Conservation (phyloP, 2,113 vertebrate genomes). For the Gallinago media region DNA sequence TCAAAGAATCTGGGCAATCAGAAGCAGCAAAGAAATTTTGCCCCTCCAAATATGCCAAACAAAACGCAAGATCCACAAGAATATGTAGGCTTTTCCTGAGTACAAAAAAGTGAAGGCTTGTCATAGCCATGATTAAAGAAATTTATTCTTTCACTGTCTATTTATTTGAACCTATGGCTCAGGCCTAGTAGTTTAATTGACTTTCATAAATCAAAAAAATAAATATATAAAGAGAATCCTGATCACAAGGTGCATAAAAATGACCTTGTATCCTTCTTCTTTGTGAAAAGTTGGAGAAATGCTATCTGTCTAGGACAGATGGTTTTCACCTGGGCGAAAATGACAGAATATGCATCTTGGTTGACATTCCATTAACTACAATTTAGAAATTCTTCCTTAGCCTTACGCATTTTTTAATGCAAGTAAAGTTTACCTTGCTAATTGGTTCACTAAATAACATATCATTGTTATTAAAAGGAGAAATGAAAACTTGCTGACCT, state of each 20-base stretch:
- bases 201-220: constrained; percentile 26
- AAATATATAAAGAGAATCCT: constrained; percentile 19
- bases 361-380: constrained; percentile 72
- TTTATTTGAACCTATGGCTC: neutral
- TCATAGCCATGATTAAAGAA: neutral
- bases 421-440: constrained; percentile 66
- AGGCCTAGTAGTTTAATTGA: constrained; percentile 21
- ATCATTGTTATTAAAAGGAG: constrained; percentile 53
- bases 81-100: neutral
- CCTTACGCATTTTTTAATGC: neutral
- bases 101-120: neutral
- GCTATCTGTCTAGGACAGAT: constrained; percentile 61
- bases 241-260: constrained; percentile 37
- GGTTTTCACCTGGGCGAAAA: constrained; percentile 52
- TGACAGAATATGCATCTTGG: constrained; percentile 69
- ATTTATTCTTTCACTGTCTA: neutral
- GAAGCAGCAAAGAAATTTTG: neutral
- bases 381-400: constrained; percentile 53
- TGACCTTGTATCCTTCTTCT: constrained; percentile 46
- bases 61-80: neutral
- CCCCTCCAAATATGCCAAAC: neutral
- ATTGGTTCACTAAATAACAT: constrained; percentile 63
- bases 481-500: constrained; percentile 55
- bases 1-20: neutral
- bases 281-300: constrained; percentile 6